Conservation (phyloP, 2,797 vertebrate genomes). For the Chiroxiphia lanceolata region DNA sequence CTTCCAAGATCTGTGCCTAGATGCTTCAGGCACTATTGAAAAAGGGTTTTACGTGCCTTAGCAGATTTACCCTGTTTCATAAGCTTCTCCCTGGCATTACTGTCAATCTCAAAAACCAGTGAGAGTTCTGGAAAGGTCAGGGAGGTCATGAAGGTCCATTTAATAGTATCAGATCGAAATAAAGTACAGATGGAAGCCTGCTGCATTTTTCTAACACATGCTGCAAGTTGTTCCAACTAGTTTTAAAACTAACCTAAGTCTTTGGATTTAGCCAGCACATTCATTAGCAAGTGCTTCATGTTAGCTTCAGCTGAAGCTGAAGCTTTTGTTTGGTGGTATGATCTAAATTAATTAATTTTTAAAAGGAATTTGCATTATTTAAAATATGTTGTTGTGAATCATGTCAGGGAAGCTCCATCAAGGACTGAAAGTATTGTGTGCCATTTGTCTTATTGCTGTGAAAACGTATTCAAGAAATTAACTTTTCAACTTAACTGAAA, state of each 20-base stretch:
- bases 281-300: conserved; percentile 22
- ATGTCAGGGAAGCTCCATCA: background rate
- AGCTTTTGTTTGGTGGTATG: background rate
- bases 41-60: background rate
- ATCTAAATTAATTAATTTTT: conserved; percentile 51
- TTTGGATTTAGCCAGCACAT: conserved; percentile 48
- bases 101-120: conserved; percentile 26
- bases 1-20: conserved; percentile 3
- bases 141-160: background rate
- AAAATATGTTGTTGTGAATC: conserved; percentile 26
- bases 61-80: conserved; percentile 5
- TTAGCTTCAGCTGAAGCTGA: background rate
- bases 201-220: background rate
- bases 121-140: conserved; percentile 28
- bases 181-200: background rate
- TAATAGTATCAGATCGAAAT: conserved; percentile 12
- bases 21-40: background rate
- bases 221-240: background rate
- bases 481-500: conserved; percentile 49
- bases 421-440: conserved; percentile 15
- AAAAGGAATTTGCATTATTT: background rate
- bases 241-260: conserved; percentile 55
- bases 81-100: background rate
- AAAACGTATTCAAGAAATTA: conserved; percentile 45
- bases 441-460: conserved; percentile 58